These are phyloP conservation scores for Epinephelus moara DNA, from an alignment of 2,113 vertebrate species.

Conservation along the genomic window DNA sequence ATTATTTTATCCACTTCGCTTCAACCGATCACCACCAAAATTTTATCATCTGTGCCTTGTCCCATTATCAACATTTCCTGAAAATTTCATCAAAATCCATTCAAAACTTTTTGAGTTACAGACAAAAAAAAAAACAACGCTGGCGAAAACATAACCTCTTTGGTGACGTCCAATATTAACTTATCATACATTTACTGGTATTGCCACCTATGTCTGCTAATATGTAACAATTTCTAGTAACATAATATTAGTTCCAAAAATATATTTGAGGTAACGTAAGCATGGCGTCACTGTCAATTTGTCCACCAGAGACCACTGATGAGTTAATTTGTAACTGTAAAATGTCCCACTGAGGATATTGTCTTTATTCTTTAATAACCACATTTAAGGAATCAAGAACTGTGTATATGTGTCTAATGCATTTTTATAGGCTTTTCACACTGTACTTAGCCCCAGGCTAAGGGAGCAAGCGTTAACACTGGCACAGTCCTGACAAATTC, in stretches of 20 bases:
- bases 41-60: no score
- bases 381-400: not conserved
- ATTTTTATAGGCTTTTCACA: not conserved
- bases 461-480: no score
- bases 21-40: no score
- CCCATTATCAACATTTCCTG: no score
- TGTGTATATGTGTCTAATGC: not conserved
- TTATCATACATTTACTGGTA: not conserved
- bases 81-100: no score
- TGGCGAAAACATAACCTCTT: no score
- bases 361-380: not conserved
- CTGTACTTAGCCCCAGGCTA: no score
- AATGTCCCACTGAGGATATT: not conserved
- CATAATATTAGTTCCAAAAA: no score
- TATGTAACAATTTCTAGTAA: not conserved
- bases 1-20: no score
- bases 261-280: not conserved
- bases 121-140: no score
- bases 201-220: not conserved
- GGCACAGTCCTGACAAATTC: no score
- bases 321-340: not conserved
- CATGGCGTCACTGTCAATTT: not conserved
- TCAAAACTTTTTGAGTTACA: no score
- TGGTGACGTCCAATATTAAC: not conserved
- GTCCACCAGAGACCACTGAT: constrained; percentile 7